Percentiles rank a stretch among this genome's conserved stretches.
Evolutionary conservation across 2,888 invertebrate genomes (phyloP).

Genomic region (Nomada flava): DNA sequence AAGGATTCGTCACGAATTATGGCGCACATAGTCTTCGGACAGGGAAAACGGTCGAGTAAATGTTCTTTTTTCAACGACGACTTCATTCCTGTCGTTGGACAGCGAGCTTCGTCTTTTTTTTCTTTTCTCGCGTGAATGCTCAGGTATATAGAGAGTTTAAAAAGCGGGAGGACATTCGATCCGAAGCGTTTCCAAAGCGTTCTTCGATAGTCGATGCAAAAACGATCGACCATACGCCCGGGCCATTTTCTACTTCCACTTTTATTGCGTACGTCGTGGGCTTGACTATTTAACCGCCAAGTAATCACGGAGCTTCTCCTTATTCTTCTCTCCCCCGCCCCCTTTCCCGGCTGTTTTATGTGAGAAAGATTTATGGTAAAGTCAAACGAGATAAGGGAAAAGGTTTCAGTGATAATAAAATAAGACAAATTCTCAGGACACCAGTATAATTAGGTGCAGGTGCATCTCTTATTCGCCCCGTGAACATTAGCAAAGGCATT

Average conservation of each 20-base stretch:
- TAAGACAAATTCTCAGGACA: background rate
- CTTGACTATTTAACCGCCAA: background rate
- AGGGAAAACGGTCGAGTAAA: conserved; percentile 20
- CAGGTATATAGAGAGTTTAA: too few species aligned
- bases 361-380: background rate
- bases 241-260: conserved; percentile 4
- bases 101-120: background rate
- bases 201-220: conserved; percentile 12
- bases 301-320: too few species aligned
- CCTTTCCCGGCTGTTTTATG: background rate
- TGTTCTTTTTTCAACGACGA: background rate
- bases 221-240: conserved; percentile 24
- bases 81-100: too few species aligned
- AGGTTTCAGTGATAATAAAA: background rate
- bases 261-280: conserved; percentile 13
- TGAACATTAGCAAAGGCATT: background rate
- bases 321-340: background rate
- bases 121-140: background rate
- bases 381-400: background rate
- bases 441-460: background rate
- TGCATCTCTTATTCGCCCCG: background rate
- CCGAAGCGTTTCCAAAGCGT: conserved; percentile 6
- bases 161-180: conserved; percentile 12
- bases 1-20: conserved; percentile 41
- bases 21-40: background rate